Percentiles rank a stretch among this genome's conserved stretches.
phyloP scores from a whole-genome alignment of 1,140 invertebrate genomes.

The Drosophila sulfurigaster region DNA sequence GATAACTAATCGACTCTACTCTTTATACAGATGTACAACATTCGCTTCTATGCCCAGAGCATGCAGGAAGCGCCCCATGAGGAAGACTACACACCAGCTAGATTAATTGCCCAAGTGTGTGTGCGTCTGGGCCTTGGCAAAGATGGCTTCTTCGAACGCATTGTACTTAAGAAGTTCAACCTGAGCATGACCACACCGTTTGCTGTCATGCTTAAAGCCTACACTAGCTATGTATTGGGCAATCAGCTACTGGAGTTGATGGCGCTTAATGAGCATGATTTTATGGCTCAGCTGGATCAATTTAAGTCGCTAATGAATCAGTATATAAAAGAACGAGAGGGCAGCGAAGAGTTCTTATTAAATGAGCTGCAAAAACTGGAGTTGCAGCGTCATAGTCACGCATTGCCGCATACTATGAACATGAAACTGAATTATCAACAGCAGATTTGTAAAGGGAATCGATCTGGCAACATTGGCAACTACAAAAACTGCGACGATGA shows the following conservation, averaged over 20 bases:
- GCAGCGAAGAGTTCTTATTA: slow-evolving; percentile 66
- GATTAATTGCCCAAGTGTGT: slow-evolving; percentile 73
- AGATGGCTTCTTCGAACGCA: slow-evolving; percentile 69
- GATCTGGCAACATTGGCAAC: slow-evolving; percentile 79
- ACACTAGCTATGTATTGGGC: slow-evolving; percentile 75
- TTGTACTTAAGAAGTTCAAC: slow-evolving; percentile 66
- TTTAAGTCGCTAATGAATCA: slow-evolving; percentile 68
- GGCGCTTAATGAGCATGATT: slow-evolving; percentile 73
- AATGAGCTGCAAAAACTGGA: slow-evolving; percentile 70
- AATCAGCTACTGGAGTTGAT: slow-evolving; percentile 76
- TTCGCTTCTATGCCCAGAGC: slow-evolving; percentile 70
- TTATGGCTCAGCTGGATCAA: slow-evolving; percentile 49
- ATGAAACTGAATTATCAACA: slow-evolving; percentile 71
- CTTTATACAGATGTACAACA: slow-evolving; percentile 70
- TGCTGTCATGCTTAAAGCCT: slow-evolving; percentile 74
- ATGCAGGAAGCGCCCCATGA: slow-evolving; percentile 56
- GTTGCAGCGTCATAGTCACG: slow-evolving; percentile 63
- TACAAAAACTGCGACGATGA: slow-evolving; percentile 78
- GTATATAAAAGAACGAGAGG: slow-evolving; percentile 72
- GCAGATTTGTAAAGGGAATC: slow-evolving; percentile 79
- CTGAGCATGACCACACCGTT: slow-evolving; percentile 61
- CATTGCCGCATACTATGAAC: slow-evolving; percentile 50
- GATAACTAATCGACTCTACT: neutral
- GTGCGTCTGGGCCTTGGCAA: slow-evolving; percentile 59
- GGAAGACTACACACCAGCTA: slow-evolving; percentile 66